Conservation (phyloP, 2,113 vertebrate species). For the Fregata magnificens region DNA sequence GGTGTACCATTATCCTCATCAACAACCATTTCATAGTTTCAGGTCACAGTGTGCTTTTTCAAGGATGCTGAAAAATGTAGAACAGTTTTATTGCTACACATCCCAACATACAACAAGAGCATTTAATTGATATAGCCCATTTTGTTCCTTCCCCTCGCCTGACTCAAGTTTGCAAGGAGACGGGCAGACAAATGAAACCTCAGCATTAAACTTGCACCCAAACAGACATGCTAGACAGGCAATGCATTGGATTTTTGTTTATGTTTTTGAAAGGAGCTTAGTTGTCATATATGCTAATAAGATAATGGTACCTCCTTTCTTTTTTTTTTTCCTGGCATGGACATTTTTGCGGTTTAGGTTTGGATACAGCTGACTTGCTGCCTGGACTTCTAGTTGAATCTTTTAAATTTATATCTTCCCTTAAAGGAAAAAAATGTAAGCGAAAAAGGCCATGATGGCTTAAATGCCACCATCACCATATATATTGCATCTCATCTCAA, state of each 20-base stretch:
- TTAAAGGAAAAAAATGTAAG: not conserved
- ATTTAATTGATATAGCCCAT: not conserved
- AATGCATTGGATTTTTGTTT: not conserved
- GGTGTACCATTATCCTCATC: not conserved
- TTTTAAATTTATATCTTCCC: not conserved
- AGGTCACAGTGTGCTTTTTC: not conserved
- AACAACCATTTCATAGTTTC: not conserved
- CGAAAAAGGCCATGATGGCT: not conserved
- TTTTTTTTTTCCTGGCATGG: not conserved
- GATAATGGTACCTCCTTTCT: not conserved
- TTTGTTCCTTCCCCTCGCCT: not conserved
- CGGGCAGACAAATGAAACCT: not conserved
- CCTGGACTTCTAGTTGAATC: not conserved
- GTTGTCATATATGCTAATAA: not conserved
- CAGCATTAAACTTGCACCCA: not conserved
- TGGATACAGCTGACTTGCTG: not conserved
- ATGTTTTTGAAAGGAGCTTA: not conserved
- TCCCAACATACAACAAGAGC: too few species aligned
- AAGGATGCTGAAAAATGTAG: not conserved
- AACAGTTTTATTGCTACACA: not conserved
- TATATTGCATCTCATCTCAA: not conserved
- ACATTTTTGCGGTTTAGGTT: not conserved
- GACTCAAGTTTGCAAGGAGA: not conserved
- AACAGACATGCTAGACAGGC: not conserved
- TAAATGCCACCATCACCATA: not conserved